These are phyloP conservation scores for Aleiodes testaceus DNA, from an alignment of 2,888 invertebrate species.

Conservation along the genomic window DNA sequence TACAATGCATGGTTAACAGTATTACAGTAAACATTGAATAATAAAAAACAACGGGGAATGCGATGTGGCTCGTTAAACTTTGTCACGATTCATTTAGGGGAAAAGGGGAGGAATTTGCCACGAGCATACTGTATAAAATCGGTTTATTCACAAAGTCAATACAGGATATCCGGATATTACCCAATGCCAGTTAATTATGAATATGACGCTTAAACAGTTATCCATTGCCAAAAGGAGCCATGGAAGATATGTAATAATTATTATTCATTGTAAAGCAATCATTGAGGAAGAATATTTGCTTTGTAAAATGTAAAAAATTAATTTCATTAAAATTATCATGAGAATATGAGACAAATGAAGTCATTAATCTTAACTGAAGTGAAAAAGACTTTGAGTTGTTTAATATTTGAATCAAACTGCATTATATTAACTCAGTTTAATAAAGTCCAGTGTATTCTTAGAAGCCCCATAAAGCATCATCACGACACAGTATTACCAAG, in stretches of 20 bases:
- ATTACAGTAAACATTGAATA: slow-evolving; percentile 23
- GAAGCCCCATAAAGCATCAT: slow-evolving; percentile 35
- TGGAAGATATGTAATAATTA: not conserved
- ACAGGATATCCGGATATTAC: slow-evolving; percentile 32
- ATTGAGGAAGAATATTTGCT: not conserved
- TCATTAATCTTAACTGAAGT: not conserved
- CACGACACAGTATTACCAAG: slow-evolving; percentile 21
- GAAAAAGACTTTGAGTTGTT: not conserved
- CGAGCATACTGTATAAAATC: slow-evolving; percentile 4
- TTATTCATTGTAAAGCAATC: not conserved
- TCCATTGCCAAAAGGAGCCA: not conserved
- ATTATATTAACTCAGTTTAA: slow-evolving; percentile 9
- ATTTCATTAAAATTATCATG: no score
- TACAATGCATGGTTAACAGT: slow-evolving; percentile 11
- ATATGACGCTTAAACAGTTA: slow-evolving; percentile 13
- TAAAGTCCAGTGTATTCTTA: slow-evolving; percentile 21
- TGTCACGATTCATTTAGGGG: slow-evolving; percentile 25
- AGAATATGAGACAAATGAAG: no score
- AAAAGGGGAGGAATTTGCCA: not conserved
- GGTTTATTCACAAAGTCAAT: slow-evolving; percentile 22
- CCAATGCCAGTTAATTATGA: slow-evolving; percentile 16
- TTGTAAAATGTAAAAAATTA: no score
- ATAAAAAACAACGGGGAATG: slow-evolving; percentile 28
- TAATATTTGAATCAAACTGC: slow-evolving; percentile 1
- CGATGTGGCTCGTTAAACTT: slow-evolving; percentile 38